Evolutionary conservation across 2,113 vertebrate species (phyloP).

Genomic region (Piliocolobus tephrosceles): DNA sequence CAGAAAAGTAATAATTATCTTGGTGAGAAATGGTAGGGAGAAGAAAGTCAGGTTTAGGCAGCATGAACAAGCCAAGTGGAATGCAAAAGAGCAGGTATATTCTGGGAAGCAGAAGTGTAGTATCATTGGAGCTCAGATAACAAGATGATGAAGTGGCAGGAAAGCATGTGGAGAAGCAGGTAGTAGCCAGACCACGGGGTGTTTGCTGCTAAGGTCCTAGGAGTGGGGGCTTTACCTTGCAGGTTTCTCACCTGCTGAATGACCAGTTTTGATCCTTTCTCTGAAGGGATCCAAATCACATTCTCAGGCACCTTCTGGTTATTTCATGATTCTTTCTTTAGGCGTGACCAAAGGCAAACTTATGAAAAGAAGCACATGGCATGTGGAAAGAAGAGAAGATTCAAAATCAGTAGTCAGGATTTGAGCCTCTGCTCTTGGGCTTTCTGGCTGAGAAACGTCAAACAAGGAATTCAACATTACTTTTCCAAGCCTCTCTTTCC

Average conservation of each 20-base stretch:
- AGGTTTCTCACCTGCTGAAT: not conserved
- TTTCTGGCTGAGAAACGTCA: not conserved
- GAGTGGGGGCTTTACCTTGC: not conserved
- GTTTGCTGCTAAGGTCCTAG: not conserved
- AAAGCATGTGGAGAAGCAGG: not conserved
- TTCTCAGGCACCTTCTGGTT: not conserved
- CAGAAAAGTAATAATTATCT: not conserved
- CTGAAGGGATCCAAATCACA: not conserved
- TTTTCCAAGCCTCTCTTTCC: not conserved
- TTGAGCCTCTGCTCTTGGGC: not conserved
- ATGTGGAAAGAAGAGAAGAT: not conserved
- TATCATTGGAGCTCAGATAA: not conserved
- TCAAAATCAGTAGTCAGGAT: not conserved
- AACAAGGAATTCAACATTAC: not conserved
- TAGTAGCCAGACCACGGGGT: not conserved
- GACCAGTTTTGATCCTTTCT: not conserved
- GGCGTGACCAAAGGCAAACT: not conserved
- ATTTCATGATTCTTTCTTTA: not conserved
- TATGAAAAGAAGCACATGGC: not conserved
- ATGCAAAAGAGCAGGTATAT: not conserved
- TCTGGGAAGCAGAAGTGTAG: not conserved
- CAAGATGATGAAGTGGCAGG: not conserved
- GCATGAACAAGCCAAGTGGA: not conserved
- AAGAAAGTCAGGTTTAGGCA: not conserved
- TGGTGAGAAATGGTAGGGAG: not conserved